Base-by-base conservation (phyloP, 2,797 vertebrate species). In the Telmatherina bonti region DNA sequence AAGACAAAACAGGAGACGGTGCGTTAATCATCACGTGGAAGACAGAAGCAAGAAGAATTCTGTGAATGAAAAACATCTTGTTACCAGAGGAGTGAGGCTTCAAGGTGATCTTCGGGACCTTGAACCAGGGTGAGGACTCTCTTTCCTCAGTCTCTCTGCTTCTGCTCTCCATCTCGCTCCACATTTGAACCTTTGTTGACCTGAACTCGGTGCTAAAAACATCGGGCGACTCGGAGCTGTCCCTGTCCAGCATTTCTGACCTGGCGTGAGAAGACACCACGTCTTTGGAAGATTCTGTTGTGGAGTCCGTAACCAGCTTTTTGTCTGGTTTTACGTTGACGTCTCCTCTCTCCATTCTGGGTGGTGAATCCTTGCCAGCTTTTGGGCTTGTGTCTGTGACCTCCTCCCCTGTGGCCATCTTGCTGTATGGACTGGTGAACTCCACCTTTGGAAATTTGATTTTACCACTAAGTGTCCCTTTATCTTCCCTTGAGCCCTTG, bases 401-500 rank as follows among this genome's bases (percentile, higher is more conserved):
- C 0, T 77, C 70, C 41, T 84, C 91, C 9, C 66, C 74, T 47
- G 51, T 56, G 2, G 59, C 36, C 62, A 67, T 79, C 72, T 93
- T 95, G 27, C 79, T 68, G 71, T 94, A 94, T 3, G 93, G 92
- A 62, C 95, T 91, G 0, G 93, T 90, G 60, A 96, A 91, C 74
- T 94, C 93, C 13, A 96, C 89, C 7, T 95, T 95, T 66, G 96
- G 96, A 65, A 96, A 82, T 60, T 92, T 94, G 7, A 95, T 82
- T 81, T 94, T 93, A 57, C 91, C 89, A 53, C 85, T 59, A 38
- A 93, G 82, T 69, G 79, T 87, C 24, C 74, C 74, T 76, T 89
- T 91, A 43, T 89, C 74, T 1, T 92, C 91, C 64, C 86, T 91
- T 27, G 83, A 82, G 64, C 74, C 85, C n/a, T 89, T 91, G 38